Evolutionary conservation across 2,113 vertebrate species (phyloP), one percentile per base, ranked within the genome.

Genomic region (Hippocampus guttulatus): DNA sequence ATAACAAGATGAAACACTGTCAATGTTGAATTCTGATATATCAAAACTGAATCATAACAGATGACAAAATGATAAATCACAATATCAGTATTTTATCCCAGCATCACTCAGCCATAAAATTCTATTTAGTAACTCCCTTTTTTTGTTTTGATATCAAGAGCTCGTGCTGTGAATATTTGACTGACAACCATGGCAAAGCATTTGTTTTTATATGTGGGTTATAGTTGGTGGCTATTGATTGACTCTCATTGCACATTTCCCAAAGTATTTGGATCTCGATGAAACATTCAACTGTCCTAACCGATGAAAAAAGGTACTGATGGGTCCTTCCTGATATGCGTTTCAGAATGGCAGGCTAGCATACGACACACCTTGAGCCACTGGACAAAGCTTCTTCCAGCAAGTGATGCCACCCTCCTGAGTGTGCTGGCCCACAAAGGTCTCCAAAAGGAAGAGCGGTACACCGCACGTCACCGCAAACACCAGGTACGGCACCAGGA

Each of bases 371-470:
- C 92, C 91, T 80, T 91, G 84, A 58, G 83, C 86, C 54, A 93
- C 40, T 5, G 91, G 92, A 51, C 92, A 93, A 0, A 93, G 7
- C 67, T 85, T 90, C 75, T 74, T 88, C 92, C 92, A 93, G 82
- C 87, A 89, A 16, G 90, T 93, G 76, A 93, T 69, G 21, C 75
- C 70, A 0, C 92, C 91, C 71, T 92, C 82, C 71, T 91, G 85
- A 45, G 92, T 89, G 79, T 84, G 92, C 60, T 93, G 92, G 20
- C 92, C 92, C 0, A 91, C 54, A 11, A 82, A 62, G 0, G 87
- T 90, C 81, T 93, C 92, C 79, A 92, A 70, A 58, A 93, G 78
- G 75, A 92, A 93, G 62, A 91, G 25, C 2, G 91, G 92, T 16
- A 93, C 23, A 0, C 88, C 92, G 64, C 90, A 92, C 16, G 87